Base-by-base conservation (phyloP, 2,888 invertebrate species). In the Apeira syringaria region DNA sequence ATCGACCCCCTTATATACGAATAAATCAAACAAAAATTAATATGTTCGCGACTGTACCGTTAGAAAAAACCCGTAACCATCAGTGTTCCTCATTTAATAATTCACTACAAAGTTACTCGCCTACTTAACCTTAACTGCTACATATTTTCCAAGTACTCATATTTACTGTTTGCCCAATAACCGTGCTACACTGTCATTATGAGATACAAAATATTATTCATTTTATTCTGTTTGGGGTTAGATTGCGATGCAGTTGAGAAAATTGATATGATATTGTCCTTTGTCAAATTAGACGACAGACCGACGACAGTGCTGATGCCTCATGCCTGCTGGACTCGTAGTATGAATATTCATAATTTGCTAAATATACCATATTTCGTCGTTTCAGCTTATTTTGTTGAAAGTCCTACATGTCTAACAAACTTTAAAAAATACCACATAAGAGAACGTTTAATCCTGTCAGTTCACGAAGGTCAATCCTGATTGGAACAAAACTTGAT, bases 291-390 rank as follows among this genome's bases (percentile, higher is more conserved):
- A 26, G 81, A 83, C 30, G 59, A 69, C 0, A 65, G 59, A 3
- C 77, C 81, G 0, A 64, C 69, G 0, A 68, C 74, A 1, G 30
- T 87, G 15, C 48, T 87, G 7, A 43, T 71, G 7, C 84, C 82
- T 0, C 30, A 69, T 36, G 44, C 68, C 3, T 88, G 87, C 47
- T 87, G 86, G 86, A 66, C 37, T 30, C 44, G 50, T n/a, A n/a
- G n/a, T n/a, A n/a, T n/a, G n/a, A n/a, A n/a, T n/a, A n/a, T n/a
- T n/a, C n/a, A n/a, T n/a, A n/a, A n/a, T n/a, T n/a, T n/a, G n/a
- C n/a, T n/a, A n/a, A n/a, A n/a, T n/a, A n/a, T n/a, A n/a, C n/a
- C n/a, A n/a, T n/a, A n/a, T n/a, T n/a, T n/a, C n/a, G n/a, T n/a
- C n/a, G n/a, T n/a, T n/a, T n/a, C n/a, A n/a, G n/a, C n/a, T n/a